Base-by-base conservation (phyloP, 2,888 invertebrate genomes). In the Dolomedes plantarius region DNA sequence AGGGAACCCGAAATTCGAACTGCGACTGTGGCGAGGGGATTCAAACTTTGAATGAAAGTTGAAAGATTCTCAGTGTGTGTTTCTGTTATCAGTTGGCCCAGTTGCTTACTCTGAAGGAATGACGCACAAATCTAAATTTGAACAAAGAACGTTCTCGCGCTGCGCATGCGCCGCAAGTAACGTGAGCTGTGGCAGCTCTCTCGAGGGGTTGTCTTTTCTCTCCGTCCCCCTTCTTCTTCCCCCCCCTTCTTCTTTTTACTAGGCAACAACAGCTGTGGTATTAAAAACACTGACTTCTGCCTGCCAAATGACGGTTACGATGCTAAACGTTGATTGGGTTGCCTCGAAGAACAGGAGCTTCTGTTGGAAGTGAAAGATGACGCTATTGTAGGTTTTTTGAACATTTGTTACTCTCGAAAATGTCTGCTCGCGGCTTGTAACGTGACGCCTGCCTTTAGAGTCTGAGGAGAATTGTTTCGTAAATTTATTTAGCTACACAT, bases 111-210 rank as follows among this genome's bases (percentile, higher is more conserved):
- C 67, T 76, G 74, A 72, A 36, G 32, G 68, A 50, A 64, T 80
- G 83, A 83, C 72, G 83, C 83, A 77, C 65, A 75, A 72, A 76
- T 83, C 83, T 83, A 83, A 83, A 83, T 83, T 67, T 71, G 83
- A 83, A 83, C 83, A 83, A 83, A 83, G 83, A 77, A 69, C 29
- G 65, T n/a, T 11, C 71, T 39, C 67, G 73, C n/a, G 72, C 67
- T 23, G 78, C 73, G 85, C 85, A 85, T 85, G 85, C 85, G 78
- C 85, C 71, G 11, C 1, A n/a, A 62, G 74, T 85, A 85, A 83
- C 72, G 64, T 41, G 83, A 83, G 71, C 83, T 67, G 72, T 50
- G 71, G 65, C 65, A 27, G n/a, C 41, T 68, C 19, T 36, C 65
- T n/a, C 50, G 73, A 73, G 29, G 36, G 36, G 50, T 56, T 73